Evolutionary conservation across 1,140 invertebrate species (phyloP).

Genomic region (Metaphire vulgaris): DNA sequence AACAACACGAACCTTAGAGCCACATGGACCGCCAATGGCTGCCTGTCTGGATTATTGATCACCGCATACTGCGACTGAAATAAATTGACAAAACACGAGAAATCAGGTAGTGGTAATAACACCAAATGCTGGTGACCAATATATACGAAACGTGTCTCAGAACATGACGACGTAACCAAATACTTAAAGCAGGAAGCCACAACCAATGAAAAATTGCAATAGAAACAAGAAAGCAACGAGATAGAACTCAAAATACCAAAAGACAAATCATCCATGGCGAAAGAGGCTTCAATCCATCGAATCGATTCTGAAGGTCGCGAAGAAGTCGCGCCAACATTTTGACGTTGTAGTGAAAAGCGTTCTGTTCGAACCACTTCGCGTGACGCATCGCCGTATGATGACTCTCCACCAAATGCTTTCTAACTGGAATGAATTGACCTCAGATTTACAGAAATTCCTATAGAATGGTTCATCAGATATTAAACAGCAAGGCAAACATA

Average conservation of each 20-base stretch:
- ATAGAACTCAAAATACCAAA: constrained; percentile 62
- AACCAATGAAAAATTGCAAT: no score
- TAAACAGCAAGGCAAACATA: no score
- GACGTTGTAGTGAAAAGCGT: constrained; percentile 92
- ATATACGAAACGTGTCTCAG: no score
- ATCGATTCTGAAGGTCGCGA: constrained; percentile 78
- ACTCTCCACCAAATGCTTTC: constrained; percentile 74
- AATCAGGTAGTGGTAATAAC: no score
- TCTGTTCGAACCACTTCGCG: constrained; percentile 95
- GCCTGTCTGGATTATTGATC: constrained; percentile 88
- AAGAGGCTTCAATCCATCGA: constrained; percentile 79
- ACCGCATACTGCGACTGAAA: constrained; percentile 83
- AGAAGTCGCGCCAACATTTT: constrained; percentile 89
- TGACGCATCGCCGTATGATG: constrained; percentile 90
- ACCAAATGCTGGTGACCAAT: no score
- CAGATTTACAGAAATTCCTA: no score
- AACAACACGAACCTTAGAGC: constrained; percentile 67
- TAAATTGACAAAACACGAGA: constrained; percentile 71
- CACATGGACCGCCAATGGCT: constrained; percentile 82
- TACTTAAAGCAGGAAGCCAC: no score
- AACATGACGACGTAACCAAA: no score
- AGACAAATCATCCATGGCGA: constrained; percentile 95
- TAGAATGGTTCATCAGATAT: no score
- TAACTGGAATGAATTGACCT: constrained; percentile 59
- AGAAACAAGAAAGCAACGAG: no score